A percentile compares a stretch with the other conserved stretches of the same genome.
These are phyloP conservation scores for Diplodus puntazzo DNA, from an alignment of 2,797 vertebrate genomes.

Conservation along the genomic window DNA sequence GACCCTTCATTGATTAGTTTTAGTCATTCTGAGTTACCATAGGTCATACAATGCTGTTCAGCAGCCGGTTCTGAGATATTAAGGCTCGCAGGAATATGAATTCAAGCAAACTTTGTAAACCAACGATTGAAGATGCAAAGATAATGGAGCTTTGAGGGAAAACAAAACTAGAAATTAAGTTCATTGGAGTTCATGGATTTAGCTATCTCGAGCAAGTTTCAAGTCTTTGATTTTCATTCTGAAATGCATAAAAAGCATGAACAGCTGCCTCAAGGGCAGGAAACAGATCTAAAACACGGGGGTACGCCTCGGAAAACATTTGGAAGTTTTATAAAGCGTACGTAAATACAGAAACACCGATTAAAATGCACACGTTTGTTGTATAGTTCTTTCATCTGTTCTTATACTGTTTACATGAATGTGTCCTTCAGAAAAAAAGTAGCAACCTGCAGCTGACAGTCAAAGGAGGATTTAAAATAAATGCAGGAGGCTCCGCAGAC, in stretches of 20 bases:
- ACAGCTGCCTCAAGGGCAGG: slow-evolving; percentile 18
- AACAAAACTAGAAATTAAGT: slow-evolving; percentile 26
- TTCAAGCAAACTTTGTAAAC: slow-evolving; percentile 20
- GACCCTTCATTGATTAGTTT: background rate
- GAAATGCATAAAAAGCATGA: slow-evolving; percentile 34
- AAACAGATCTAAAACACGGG: slow-evolving; percentile 16
- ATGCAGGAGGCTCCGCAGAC: slow-evolving; percentile 53
- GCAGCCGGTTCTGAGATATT: background rate
- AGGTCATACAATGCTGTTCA: background rate
- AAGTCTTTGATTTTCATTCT: slow-evolving; percentile 32
- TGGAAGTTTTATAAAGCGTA: slow-evolving; percentile 26
- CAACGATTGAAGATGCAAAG: background rate
- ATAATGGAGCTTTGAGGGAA: slow-evolving; percentile 17
- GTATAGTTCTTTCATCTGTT: background rate
- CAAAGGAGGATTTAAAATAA: slow-evolving; percentile 67
- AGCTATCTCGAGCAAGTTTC: slow-evolving; percentile 20
- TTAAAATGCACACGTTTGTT: slow-evolving; percentile 14
- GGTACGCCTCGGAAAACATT: slow-evolving; percentile 25
- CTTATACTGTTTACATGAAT: slow-evolving; percentile 32
- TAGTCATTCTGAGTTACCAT: background rate
- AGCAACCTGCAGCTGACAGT: slow-evolving; percentile 55
- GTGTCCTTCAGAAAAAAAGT: slow-evolving; percentile 40
- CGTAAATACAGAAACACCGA: slow-evolving; percentile 18
- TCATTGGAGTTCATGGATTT: slow-evolving; percentile 28
- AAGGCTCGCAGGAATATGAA: background rate